phyloP scores from a whole-genome alignment of 2,888 invertebrate genomes.

The Sminthurinus aureus region DNA sequence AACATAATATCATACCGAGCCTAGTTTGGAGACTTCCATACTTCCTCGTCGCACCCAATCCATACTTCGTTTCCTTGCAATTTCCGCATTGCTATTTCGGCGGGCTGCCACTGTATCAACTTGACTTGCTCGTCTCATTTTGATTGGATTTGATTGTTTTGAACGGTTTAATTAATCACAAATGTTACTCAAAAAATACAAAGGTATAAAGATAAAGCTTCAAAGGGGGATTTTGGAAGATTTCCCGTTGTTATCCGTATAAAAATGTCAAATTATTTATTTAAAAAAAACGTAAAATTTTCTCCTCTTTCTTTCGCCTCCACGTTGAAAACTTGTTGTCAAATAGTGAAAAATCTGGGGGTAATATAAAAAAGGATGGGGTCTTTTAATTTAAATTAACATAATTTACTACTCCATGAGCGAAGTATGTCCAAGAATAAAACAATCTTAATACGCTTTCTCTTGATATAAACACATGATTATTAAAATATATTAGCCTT shows the following conservation, averaged over 20 bases:
- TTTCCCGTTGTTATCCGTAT: neutral
- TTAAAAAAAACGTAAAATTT: neutral
- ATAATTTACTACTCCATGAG: no score
- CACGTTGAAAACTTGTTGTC: no score
- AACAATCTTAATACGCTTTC: no score
- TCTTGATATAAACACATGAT: no score
- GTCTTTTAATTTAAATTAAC: no score
- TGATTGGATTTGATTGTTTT: slow-evolving; percentile 20
- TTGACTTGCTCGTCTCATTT: slow-evolving; percentile 59
- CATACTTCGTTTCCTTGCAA: slow-evolving; percentile 55
- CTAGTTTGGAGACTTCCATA: slow-evolving; percentile 59
- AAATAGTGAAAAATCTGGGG: no score
- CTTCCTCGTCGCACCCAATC: slow-evolving; percentile 59
- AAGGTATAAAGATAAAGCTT: neutral
- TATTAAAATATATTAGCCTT: no score
- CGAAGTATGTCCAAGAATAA: no score
- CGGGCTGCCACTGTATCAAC: slow-evolving; percentile 55
- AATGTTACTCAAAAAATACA: neutral
- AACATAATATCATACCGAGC: slow-evolving; percentile 49
- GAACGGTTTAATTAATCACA: neutral
- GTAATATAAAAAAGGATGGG: no score
- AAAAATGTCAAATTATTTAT: neutral
- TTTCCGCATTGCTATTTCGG: slow-evolving; percentile 56
- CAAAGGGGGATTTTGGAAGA: neutral
- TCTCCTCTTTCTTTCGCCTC: no score